Base-by-base conservation (phyloP, 2,113 vertebrate genomes). In the Melanerpes aurifrons region DNA sequence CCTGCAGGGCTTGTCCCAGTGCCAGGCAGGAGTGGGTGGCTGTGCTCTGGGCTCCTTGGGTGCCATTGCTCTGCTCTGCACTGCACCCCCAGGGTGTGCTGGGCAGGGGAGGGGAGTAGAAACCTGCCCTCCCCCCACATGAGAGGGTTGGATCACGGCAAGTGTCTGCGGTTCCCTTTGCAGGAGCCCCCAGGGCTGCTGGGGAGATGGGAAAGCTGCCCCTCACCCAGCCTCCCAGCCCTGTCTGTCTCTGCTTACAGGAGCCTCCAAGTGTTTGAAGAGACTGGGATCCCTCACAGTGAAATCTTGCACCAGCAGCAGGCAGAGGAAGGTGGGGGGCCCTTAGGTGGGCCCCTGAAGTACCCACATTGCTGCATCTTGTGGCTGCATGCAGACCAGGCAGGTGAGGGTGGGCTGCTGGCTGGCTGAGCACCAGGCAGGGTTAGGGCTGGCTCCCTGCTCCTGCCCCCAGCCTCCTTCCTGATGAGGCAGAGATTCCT, bases 261-360 rank as follows among this genome's bases (percentile, higher is more conserved):
- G 98, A 99, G 99, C 94, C 98, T 99, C 87, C 99, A 99, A 95
- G 97, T 99, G 69, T 98, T 98, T 87, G 97, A 98, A 95, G 98
- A 99, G 94, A 99, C 97, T 0, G 99, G 99, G 47, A 83, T 99
- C 88, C 97, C 98, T 50, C 99, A 99, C 43, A 99, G 99, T 87
- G 97, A 95, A 79, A 98, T 98, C 97, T 95, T 99, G 94, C 98
- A 97, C 82, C 97, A 97, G 94, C 99, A 99, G 96, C 98, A 97
- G 91, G 90, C 95, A 24, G 98, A 99, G 90, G 97, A 98, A 89
- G 99, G 99, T 20, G 98, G 98, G 8, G 97, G 97, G 19, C 98
- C 98, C 3, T 97, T 99, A 24, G 99, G 99, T 45, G 99, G 99
- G 2, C 98, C 99, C 8, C 97, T 99, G 74, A 98, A 98, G 70